Evolutionary conservation across 2,113 vertebrate species (phyloP).

Genomic region (Antigone vipio): DNA sequence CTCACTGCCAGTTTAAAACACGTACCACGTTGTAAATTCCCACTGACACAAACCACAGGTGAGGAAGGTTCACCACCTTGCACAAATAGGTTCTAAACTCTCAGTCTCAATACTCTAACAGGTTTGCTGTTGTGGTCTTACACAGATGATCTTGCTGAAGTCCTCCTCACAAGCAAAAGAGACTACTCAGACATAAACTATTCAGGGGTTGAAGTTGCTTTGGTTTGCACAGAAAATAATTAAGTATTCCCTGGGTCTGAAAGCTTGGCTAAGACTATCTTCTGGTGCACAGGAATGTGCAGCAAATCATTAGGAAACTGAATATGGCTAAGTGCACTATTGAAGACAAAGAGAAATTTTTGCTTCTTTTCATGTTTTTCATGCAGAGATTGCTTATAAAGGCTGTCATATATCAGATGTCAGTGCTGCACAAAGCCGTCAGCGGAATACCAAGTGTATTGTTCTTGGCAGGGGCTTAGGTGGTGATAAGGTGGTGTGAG

Average conservation of each 20-base stretch:
- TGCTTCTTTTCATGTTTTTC: background rate
- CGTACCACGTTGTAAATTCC: background rate
- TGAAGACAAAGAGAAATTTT: background rate
- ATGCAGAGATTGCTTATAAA: background rate
- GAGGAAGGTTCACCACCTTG: background rate
- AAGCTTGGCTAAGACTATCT: background rate
- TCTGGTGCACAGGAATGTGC: background rate
- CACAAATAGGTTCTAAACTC: background rate
- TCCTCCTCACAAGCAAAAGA: background rate
- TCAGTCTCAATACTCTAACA: background rate
- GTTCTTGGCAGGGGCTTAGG: background rate
- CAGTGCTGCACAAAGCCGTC: background rate
- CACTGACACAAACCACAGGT: background rate
- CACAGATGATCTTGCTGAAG: background rate
- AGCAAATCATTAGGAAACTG: background rate
- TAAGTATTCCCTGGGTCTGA: background rate
- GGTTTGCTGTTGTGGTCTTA: background rate
- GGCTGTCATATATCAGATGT: background rate
- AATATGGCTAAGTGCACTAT: background rate
- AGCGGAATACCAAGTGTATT: background rate
- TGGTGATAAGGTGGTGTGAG: background rate
- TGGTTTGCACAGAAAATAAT: background rate
- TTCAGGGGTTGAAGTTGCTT: background rate
- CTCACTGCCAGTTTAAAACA: background rate
- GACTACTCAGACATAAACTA: background rate